Conservation (phyloP, 2,888 invertebrate genomes). For the Omphaloscelis lunosa region DNA sequence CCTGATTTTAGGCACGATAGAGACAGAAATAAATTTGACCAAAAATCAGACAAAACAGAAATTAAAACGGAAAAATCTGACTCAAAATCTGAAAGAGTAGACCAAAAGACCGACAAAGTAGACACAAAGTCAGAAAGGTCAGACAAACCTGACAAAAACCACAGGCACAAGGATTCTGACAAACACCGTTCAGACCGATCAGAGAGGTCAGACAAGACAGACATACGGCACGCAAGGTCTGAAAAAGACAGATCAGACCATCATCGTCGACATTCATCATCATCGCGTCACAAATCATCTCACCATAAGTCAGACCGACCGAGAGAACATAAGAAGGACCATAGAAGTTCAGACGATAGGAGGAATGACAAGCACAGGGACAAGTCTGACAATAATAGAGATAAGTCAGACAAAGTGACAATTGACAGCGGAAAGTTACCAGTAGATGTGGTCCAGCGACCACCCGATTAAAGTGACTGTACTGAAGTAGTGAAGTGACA, state of each 20-base stretch:
- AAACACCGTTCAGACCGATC: constrained; percentile 63
- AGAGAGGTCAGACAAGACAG: constrained; percentile 71
- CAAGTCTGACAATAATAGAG: constrained; percentile 59
- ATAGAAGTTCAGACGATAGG: constrained; percentile 76
- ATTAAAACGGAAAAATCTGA: constrained; percentile 62
- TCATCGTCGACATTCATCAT: constrained; percentile 83
- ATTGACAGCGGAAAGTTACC: constrained; percentile 77
- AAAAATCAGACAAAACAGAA: constrained; percentile 60
- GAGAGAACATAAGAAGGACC: constrained; percentile 80
- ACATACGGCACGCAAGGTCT: constrained; percentile 51
- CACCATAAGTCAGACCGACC: constrained; percentile 76
- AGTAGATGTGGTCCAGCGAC: constrained; percentile 77
- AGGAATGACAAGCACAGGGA: constrained; percentile 77
- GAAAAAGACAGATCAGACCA: constrained; percentile 77
- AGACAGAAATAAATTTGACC: constrained; percentile 58
- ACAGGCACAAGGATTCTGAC: constrained; percentile 77
- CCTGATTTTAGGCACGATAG: constrained; percentile 60
- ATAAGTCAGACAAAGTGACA: constrained; percentile 68
- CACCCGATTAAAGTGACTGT: constrained; percentile 80
- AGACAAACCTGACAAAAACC: constrained; percentile 73
- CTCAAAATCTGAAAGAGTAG: constrained; percentile 49
- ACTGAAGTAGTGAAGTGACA: constrained; percentile 53
- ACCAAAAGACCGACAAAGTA: constrained; percentile 59
- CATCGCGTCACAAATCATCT: constrained; percentile 82
- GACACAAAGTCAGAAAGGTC: constrained; percentile 66